Conservation (phyloP, 23 tunicate genomes). For the Halocynthia aurantium region DNA sequence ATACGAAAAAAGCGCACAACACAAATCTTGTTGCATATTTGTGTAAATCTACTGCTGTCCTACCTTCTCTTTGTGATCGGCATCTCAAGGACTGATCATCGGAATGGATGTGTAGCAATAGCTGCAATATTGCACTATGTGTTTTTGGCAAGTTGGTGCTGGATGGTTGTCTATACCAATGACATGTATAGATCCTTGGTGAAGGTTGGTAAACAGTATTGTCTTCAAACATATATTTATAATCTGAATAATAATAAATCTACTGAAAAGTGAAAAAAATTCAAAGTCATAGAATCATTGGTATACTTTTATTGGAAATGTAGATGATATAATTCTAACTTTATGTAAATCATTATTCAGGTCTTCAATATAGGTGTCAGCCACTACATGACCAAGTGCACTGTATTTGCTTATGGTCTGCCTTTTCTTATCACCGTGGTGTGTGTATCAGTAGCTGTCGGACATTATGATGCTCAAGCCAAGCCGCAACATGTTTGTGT, state of each 20-base stretch:
- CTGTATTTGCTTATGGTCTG: constrained; percentile 50
- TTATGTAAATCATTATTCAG: neutral
- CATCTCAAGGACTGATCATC: constrained; percentile 17
- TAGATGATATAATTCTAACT: too few species aligned
- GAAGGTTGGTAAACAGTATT: constrained; percentile 37
- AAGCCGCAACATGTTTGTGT: neutral
- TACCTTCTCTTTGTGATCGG: constrained; percentile 65
- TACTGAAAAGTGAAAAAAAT: too few species aligned
- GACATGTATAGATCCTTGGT: constrained; percentile 53
- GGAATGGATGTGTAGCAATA: constrained; percentile 26
- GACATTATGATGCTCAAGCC: constrained; percentile 22
- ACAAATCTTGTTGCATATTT: constrained; percentile 48
- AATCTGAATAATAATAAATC: too few species aligned
- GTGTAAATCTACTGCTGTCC: constrained; percentile 40
- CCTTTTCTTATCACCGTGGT: constrained; percentile 37
- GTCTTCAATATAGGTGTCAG: neutral
- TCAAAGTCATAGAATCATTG: too few species aligned
- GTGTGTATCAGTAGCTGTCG: constrained; percentile 40
- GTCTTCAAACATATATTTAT: neutral
- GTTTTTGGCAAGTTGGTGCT: constrained; percentile 68
- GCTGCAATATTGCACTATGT: constrained; percentile 56
- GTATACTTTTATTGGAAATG: too few species aligned
- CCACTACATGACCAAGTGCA: constrained; percentile 9
- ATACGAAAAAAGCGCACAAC: constrained; percentile 31
- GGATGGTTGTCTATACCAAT: constrained; percentile 72